These are phyloP conservation scores for Lagria hirta DNA, from an alignment of 2,888 invertebrate genomes.

Conservation along the genomic window DNA sequence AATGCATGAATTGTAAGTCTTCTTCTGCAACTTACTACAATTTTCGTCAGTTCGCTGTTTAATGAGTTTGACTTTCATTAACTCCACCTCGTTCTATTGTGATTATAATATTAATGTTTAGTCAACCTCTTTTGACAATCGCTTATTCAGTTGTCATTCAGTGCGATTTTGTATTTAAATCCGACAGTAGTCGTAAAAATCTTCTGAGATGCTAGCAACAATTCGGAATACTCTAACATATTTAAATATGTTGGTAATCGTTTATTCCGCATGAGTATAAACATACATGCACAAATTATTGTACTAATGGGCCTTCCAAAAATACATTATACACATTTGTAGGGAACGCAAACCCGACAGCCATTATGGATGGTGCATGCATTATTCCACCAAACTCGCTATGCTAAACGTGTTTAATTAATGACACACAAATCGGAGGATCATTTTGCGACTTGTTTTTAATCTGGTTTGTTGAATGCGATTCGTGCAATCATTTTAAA, in stretches of 20 bases:
- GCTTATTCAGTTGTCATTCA: too few relatives aligned
- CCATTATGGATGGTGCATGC: conserved; percentile 47
- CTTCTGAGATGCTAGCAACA: not conserved
- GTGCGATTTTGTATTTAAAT: too few relatives aligned
- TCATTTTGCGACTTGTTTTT: conserved; percentile 48
- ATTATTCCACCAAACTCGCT: conserved; percentile 44
- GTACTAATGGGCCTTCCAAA: conserved; percentile 49
- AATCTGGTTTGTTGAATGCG: conserved; percentile 41
- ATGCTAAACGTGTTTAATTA: conserved; percentile 47
- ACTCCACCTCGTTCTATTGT: too few relatives aligned
- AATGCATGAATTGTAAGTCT: too few relatives aligned
- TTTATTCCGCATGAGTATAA: conserved; percentile 41
- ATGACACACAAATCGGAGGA: conserved; percentile 47
- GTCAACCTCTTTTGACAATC: too few relatives aligned
- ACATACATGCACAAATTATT: conserved; percentile 46
- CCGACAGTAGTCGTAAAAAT: too few relatives aligned
- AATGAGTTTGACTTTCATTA: too few relatives aligned
- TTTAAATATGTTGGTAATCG: conserved; percentile 37
- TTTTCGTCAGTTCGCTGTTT: too few relatives aligned
- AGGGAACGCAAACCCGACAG: conserved; percentile 45
- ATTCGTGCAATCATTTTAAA: conserved; percentile 34
- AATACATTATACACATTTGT: conserved; percentile 51
- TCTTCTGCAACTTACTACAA: too few relatives aligned
- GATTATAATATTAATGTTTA: too few relatives aligned
- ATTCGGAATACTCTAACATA: conserved; percentile 24